Conservation (phyloP, 2,888 invertebrate species). For the Clistopyga incitator region DNA sequence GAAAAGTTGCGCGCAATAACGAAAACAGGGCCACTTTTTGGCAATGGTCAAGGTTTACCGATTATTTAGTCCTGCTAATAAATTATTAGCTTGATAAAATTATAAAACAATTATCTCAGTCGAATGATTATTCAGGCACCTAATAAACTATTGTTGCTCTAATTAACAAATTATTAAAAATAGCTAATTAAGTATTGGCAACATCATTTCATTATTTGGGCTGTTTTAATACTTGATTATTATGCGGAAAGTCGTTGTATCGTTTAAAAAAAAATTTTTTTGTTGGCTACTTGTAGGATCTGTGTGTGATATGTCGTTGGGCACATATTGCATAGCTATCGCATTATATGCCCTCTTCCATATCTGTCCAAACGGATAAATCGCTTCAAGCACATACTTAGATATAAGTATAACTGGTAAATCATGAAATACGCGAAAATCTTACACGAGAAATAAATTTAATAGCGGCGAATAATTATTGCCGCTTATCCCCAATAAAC, state of each 20-base stretch:
- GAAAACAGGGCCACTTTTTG: no score
- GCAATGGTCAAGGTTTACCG: no score
- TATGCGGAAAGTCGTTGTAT: neutral
- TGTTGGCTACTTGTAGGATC: neutral
- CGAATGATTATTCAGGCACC: neutral
- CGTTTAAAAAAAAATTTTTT: neutral
- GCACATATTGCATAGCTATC: neutral
- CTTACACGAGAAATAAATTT: conserved; percentile 75
- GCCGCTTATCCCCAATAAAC: conserved; percentile 54
- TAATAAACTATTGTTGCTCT: neutral
- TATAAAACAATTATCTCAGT: no score
- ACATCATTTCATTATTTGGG: neutral
- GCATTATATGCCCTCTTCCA: neutral
- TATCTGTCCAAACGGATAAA: neutral
- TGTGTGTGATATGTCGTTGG: conserved; percentile 7
- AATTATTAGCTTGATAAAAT: no score
- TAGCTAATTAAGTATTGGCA: neutral
- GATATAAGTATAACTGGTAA: conserved; percentile 21
- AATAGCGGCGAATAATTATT: conserved; percentile 80
- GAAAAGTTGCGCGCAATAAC: no score
- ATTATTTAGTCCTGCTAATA: no score
- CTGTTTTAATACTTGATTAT: neutral
- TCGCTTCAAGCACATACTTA: neutral
- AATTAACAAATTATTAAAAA: neutral
- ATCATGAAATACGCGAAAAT: conserved; percentile 25